phyloP scores from a whole-genome alignment of 2,888 invertebrate genomes.

The Scrobipalpa costella region DNA sequence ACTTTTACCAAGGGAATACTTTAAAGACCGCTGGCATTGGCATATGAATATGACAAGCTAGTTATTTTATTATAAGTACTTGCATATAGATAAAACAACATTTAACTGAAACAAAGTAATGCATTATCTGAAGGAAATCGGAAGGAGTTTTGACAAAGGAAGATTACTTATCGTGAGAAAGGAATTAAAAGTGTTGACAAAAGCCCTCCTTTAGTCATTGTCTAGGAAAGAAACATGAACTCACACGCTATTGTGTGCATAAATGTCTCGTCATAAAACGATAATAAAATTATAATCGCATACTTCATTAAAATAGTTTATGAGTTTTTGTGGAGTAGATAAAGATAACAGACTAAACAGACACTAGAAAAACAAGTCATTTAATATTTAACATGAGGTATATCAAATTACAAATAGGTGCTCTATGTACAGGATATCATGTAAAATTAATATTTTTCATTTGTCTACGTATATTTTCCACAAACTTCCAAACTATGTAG shows the following conservation, averaged over 20 bases:
- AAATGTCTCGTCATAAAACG: background rate
- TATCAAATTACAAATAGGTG: background rate
- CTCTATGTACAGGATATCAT: no score
- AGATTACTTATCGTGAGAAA: background rate
- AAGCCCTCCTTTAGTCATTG: background rate
- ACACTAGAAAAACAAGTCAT: background rate
- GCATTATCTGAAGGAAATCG: background rate
- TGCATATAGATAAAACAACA: no score
- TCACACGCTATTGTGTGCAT: conserved; percentile 1
- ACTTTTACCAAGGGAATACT: no score
- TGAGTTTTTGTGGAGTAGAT: background rate
- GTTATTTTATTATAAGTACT: no score
- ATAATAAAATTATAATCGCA: background rate
- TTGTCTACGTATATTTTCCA: no score
- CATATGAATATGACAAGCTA: no score
- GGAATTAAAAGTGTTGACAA: background rate
- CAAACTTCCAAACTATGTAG: no score
- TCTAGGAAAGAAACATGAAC: background rate
- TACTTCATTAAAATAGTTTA: background rate
- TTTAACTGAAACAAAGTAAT: no score
- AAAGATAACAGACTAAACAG: background rate
- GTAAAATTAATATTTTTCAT: no score
- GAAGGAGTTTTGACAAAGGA: background rate
- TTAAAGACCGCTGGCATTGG: no score
- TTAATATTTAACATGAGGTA: background rate